These are phyloP conservation scores for Phoronis australis DNA, from an alignment of 2,888 invertebrate species.

Conservation along the genomic window DNA sequence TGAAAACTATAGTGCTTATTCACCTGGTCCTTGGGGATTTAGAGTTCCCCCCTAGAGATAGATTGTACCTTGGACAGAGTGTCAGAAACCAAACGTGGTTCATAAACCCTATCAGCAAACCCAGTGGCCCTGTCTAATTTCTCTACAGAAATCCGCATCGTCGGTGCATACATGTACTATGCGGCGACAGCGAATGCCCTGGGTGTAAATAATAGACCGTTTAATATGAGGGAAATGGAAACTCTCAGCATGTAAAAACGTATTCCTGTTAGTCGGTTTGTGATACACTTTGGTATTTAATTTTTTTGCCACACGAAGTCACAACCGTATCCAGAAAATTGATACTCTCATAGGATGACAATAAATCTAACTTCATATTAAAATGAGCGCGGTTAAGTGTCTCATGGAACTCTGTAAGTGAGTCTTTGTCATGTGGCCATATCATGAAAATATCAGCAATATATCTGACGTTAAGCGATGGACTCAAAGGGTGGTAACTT, in stretches of 20 bases:
- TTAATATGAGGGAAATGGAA: neutral
- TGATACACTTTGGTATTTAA: neutral
- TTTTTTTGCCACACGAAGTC: neutral
- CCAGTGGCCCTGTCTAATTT: too few species aligned
- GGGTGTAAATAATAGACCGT: neutral
- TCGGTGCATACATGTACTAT: too few species aligned
- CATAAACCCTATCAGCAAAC: too few species aligned
- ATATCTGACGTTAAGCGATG: conserved; percentile 8
- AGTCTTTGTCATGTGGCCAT: conserved; percentile 4
- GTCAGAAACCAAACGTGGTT: too few species aligned
- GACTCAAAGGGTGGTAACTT: neutral
- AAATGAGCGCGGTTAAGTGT: neutral
- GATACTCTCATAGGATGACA: neutral
- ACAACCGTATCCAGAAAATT: neutral
- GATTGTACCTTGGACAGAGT: too few species aligned
- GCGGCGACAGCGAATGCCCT: too few species aligned
- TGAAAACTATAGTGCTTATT: too few species aligned
- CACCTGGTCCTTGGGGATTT: too few species aligned
- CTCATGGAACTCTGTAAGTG: neutral
- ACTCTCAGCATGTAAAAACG: neutral
- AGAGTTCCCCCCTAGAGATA: too few species aligned
- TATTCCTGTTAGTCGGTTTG: neutral
- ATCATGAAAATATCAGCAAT: conserved; percentile 15
- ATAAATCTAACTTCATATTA: too few species aligned
- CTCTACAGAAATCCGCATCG: too few species aligned